phyloP scores from a whole-genome alignment of 2,113 vertebrate species.

The Cepphus grylle region DNA sequence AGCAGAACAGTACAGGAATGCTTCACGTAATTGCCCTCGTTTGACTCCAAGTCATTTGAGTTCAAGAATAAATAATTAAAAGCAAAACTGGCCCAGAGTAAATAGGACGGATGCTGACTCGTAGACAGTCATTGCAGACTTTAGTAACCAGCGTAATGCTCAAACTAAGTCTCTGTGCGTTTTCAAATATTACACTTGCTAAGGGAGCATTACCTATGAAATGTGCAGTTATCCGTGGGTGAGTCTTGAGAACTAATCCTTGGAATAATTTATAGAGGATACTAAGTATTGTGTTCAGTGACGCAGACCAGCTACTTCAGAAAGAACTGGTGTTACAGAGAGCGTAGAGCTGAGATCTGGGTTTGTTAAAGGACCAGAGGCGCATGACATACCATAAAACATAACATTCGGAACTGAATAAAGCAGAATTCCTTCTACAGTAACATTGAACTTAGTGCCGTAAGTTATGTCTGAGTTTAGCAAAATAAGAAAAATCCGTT shows the following conservation, averaged over 20 bases:
- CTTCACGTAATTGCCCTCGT: fast-evolving
- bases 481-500: not conserved
- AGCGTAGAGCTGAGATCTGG: not conserved
- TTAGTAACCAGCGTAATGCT: not conserved
- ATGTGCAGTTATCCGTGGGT: not conserved
- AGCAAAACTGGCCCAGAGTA: not conserved
- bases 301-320: not conserved
- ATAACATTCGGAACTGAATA: not conserved
- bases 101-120: not conserved
- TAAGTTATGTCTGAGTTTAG: not conserved
- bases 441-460: fast-evolving
- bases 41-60: not conserved
- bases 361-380: not conserved
- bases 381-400: not conserved
- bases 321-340: not conserved
- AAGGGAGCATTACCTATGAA: not conserved
- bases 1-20: not conserved
- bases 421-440: not conserved
- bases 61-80: not conserved
- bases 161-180: not conserved
- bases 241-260: not conserved
- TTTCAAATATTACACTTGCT: not conserved
- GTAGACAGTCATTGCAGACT: not conserved
- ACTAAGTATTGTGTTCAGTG: not conserved
- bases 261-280: not conserved